These are phyloP conservation scores for Meteorus sp. DNA, from an alignment of 1,140 invertebrate genomes.

Conservation along the genomic window DNA sequence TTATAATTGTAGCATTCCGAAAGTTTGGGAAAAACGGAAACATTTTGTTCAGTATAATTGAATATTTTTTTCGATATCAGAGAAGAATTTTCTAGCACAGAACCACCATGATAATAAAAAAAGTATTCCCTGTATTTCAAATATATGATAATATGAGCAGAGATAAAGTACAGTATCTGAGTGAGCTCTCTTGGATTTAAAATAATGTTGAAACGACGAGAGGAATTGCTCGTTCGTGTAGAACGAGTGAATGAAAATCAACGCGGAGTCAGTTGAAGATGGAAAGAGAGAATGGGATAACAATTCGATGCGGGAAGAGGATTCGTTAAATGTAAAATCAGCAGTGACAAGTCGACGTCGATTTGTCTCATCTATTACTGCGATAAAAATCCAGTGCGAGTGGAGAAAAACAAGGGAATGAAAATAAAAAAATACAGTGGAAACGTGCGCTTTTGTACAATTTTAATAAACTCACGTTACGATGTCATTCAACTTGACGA, in stretches of 20 bases:
- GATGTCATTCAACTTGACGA: neutral
- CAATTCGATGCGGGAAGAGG: conserved; percentile 7
- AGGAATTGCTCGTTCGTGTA: conserved; percentile 11
- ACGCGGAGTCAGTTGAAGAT: neutral
- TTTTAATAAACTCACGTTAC: conserved; percentile 10
- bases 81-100: no score
- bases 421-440: no score
- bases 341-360: neutral
- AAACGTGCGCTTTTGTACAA: neutral
- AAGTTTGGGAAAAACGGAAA: no score
- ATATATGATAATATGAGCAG: no score
- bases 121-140: no score
- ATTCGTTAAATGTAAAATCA: conserved; percentile 15
- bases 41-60: no score
- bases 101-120: no score
- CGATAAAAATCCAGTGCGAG: no score
- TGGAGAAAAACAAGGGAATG: no score
- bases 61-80: no score
- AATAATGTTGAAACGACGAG: neutral
- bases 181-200: neutral
- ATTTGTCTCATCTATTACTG: conserved; percentile 6
- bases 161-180: no score
- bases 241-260: conserved; percentile 17
- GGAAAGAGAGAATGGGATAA: neutral
- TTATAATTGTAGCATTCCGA: no score